Evolutionary conservation across 2,797 vertebrate genomes (phyloP), one percentile per base, ranked within the genome.

Genomic region (Gorsachius magnificus): DNA sequence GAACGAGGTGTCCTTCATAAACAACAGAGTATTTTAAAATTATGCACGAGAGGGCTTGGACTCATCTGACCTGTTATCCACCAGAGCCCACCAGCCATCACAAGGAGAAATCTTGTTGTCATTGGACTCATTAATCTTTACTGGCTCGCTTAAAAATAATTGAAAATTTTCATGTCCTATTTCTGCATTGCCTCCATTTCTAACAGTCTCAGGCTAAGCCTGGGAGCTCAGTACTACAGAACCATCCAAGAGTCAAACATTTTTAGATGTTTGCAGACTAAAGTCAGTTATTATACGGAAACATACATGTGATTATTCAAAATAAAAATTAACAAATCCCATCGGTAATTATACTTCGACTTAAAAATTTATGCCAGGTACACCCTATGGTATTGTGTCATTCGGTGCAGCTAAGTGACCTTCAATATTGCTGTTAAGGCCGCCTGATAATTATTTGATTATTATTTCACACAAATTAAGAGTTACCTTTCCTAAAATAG

Each of bases 381-480:
- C 6, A 8, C 16, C 33, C 63, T 4, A 33, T n/a, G 57, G 43
- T 13, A 5, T 29, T 28, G 16, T n/a, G 24, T 21, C 61, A 48
- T 54, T 89, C 36, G 16, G 8, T 46, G 85, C 20, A 29, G 61
- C 10, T 26, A 9, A 76, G 66, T 89, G 94, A 96, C 89, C 91
- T 93, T 96, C 96, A 94, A 0, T 3, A 51, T 4, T 41, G 76
- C 72, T 83, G 22, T 13, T 90, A 51, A 76, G 72, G 82, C 76
- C 58, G n/a, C 35, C 57, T 41, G 76, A 66, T 94, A 78, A 95
- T 93, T 70, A 81, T 78, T 93, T 88, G 57, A 91, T 96, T 89
- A 94, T 89, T 90, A 81, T 78, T 93, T 92, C 76, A 92, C 81
- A 80, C 76, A 95, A 92, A 94, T 94, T 80, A 86, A 93, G 69